phyloP scores from a whole-genome alignment of 1,140 invertebrate genomes.

The Lamellibrachia luymesi region DNA sequence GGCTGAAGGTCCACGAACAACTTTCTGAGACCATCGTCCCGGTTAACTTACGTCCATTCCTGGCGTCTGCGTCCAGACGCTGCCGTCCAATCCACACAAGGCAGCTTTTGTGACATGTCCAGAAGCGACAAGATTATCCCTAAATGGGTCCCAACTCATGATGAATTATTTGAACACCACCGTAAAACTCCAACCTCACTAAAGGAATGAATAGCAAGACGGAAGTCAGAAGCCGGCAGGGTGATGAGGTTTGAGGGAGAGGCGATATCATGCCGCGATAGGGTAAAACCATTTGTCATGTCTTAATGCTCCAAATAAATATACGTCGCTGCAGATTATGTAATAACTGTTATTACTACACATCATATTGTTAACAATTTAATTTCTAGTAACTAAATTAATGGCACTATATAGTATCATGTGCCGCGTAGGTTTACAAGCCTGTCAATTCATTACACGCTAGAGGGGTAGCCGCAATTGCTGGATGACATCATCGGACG shows the following conservation, averaged over 20 bases:
- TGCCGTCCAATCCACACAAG: slow-evolving; percentile 22
- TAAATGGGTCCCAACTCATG: slow-evolving; percentile 24
- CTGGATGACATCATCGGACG: neutral
- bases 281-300: neutral
- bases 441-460: neutral
- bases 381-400: neutral
- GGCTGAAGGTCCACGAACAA: neutral
- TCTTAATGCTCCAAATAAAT: neutral
- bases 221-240: neutral
- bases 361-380: neutral
- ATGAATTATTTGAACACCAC: slow-evolving; percentile 1
- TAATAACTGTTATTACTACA: neutral
- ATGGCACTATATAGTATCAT: neutral
- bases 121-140: slow-evolving; percentile 21
- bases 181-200: neutral
- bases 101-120: slow-evolving; percentile 25
- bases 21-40: neutral
- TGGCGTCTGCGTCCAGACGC: slow-evolving; percentile 23
- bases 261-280: neutral
- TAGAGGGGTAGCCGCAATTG: neutral
- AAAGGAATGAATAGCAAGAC: neutral
- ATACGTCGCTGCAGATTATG: neutral
- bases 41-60: slow-evolving; percentile 22
- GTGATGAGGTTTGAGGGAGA: neutral
- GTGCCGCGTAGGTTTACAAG: neutral